Conservation (phyloP, 2,113 vertebrate genomes). For the Aplodontia rufa region DNA sequence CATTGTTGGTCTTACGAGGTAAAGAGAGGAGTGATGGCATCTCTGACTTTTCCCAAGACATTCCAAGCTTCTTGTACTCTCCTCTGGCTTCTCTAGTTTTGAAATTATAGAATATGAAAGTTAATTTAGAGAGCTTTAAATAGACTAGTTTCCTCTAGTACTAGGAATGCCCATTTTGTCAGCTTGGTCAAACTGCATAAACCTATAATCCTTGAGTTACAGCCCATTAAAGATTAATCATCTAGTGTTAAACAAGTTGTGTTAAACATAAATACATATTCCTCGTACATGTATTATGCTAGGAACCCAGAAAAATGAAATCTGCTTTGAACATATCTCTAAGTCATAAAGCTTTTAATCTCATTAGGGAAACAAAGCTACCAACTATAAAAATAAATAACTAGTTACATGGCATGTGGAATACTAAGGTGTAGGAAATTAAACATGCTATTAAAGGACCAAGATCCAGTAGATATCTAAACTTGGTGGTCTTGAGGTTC, state of each 20-base stretch:
- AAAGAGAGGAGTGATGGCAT: background rate
- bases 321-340: background rate
- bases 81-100: background rate
- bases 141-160: background rate
- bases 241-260: background rate
- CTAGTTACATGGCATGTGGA: background rate
- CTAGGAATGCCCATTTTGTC: background rate
- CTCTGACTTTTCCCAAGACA: background rate
- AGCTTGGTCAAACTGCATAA: background rate
- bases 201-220: background rate
- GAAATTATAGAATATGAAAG: background rate
- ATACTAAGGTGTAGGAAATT: background rate
- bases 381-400: background rate
- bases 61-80: background rate
- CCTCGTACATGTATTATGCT: background rate
- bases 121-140: background rate
- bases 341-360: background rate
- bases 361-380: background rate
- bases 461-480: background rate
- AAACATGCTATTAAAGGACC: background rate
- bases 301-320: background rate
- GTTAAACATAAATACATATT: no score
- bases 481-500: background rate
- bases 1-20: background rate
- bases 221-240: background rate